Evolutionary conservation across 2,797 vertebrate species (phyloP).

Genomic region (Crocidura indochinensis): DNA sequence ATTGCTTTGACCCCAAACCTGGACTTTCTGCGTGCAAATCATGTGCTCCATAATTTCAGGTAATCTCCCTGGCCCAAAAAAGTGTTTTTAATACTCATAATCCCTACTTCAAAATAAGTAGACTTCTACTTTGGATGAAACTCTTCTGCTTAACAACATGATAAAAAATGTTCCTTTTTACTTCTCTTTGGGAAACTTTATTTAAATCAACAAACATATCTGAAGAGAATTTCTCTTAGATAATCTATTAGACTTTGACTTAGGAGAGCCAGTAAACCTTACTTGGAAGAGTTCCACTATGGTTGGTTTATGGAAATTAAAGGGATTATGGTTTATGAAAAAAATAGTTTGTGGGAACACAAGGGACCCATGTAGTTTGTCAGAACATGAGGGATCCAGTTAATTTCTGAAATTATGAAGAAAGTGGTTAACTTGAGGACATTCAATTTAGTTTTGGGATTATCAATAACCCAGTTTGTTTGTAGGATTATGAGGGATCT

Average conservation of each 20-base stretch:
- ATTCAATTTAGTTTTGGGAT: no score
- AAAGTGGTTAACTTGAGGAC: no score
- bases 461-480: no score
- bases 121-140: background rate
- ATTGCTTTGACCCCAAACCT: no score
- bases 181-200: background rate
- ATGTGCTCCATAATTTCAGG: no score
- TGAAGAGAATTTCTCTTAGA: conserved; percentile 11
- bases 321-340: background rate
- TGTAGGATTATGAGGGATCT: no score
- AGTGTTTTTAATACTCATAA: no score
- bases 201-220: conserved; percentile 20
- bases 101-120: background rate
- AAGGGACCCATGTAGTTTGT: background rate
- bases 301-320: background rate
- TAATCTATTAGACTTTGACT: background rate
- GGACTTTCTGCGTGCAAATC: no score
- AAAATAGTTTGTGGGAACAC: background rate
- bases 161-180: background rate
- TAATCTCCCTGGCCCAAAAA: no score
- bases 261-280: background rate
- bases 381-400: background rate
- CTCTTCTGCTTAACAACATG: background rate
- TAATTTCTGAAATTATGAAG: no score
- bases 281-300: background rate